These are phyloP conservation scores for Matsumurasca onukii DNA, from an alignment of 1,140 invertebrate genomes.

Conservation along the genomic window DNA sequence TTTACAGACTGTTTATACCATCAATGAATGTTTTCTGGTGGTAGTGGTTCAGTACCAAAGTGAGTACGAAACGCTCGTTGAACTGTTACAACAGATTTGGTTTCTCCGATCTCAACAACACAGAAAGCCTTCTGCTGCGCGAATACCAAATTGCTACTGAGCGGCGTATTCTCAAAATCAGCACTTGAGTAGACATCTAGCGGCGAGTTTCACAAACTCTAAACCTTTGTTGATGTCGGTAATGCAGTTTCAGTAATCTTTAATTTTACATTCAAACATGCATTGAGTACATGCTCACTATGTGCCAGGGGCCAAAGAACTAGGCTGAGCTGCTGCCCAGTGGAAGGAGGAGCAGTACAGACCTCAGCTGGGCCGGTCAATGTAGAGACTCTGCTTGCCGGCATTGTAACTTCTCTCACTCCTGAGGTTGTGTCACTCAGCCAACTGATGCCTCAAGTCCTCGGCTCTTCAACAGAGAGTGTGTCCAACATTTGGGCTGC, in stretches of 20 bases:
- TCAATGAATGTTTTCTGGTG: constrained; percentile 21
- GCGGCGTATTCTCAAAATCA: not conserved
- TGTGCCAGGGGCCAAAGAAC: too few species aligned
- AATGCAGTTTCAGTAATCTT: too few species aligned
- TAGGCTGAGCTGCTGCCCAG: not conserved
- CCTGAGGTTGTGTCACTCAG: not conserved
- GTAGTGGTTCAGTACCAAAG: constrained; percentile 14
- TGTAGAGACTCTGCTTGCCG: not conserved
- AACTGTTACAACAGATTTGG: constrained; percentile 22
- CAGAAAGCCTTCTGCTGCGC: constrained; percentile 26
- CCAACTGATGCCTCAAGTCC: not conserved
- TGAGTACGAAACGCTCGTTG: constrained; percentile 11
- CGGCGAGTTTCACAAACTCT: not conserved
- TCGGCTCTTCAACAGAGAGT: constrained; percentile 32
- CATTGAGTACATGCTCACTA: too few species aligned
- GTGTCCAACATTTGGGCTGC: constrained; percentile 58
- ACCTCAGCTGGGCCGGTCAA: not conserved
- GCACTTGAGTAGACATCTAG: constrained; percentile 2
- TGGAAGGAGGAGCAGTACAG: constrained; percentile 3
- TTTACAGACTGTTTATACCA: constrained; percentile 26
- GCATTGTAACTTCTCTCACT: not conserved
- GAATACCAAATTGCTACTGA: not conserved
- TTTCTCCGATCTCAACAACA: constrained; percentile 21
- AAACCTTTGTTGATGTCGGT: constrained; percentile 1
- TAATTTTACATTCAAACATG: too few species aligned